Conservation (phyloP, 2,113 vertebrate genomes). For the Clarias macrocephalus region DNA sequence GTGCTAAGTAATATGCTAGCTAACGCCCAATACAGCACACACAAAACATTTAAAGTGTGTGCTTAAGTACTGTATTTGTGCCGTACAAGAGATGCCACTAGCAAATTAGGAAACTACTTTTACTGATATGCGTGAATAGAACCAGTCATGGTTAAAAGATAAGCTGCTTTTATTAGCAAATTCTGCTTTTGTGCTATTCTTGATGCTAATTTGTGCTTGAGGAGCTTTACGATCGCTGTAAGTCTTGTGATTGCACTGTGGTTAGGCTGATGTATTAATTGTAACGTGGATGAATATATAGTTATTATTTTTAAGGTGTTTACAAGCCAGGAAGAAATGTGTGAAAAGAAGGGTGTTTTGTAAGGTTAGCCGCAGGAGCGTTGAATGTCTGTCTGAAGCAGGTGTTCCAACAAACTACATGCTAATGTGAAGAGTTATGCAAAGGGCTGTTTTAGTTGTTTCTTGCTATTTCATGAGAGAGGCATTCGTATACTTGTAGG, state of each 20-base stretch:
- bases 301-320: background rate
- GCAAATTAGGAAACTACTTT: background rate
- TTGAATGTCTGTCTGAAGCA: background rate
- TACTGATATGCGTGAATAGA: background rate
- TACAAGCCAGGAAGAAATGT: background rate
- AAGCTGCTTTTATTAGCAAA: slow-evolving; percentile 28
- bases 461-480: background rate
- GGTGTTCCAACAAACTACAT: background rate
- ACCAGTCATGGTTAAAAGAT: slow-evolving; percentile 14
- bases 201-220: background rate
- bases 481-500: background rate
- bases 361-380: background rate
- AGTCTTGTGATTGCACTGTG: background rate
- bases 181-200: slow-evolving; percentile 21
- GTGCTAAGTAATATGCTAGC: background rate
- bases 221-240: background rate
- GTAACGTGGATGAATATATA: background rate
- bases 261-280: background rate
- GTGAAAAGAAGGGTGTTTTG: background rate
- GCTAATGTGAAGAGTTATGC: background rate
- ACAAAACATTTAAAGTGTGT: background rate
- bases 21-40: background rate
- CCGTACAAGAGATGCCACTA: background rate
- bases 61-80: background rate
- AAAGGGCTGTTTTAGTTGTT: background rate